phyloP scores from a whole-genome alignment of 2,888 invertebrate genomes.

The Acrocyrtus sp. region DNA sequence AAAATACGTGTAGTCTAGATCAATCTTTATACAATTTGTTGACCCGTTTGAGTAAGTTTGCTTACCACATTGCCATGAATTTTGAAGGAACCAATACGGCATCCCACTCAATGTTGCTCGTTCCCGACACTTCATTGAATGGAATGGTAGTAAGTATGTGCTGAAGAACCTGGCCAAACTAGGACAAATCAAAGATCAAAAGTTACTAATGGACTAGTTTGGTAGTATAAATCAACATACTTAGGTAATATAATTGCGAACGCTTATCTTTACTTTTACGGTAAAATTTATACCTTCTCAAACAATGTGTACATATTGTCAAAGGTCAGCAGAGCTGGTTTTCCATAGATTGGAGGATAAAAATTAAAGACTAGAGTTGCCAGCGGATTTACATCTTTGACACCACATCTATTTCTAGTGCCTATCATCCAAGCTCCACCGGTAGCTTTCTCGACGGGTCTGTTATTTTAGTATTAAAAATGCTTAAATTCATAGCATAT shows the following conservation, averaged over 20 bases:
- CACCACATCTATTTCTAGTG: constrained; percentile 77
- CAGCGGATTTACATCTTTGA: constrained; percentile 76
- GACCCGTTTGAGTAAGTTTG: too few relatives aligned
- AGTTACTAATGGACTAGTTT: neutral
- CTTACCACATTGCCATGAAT: constrained; percentile 81
- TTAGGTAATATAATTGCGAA: too few relatives aligned
- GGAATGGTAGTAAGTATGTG: constrained; percentile 84
- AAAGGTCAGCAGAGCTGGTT: constrained; percentile 79
- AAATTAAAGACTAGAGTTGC: constrained; percentile 87
- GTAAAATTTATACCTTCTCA: constrained; percentile 76
- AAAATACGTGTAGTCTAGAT: too few relatives aligned
- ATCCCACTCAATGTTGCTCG: constrained; percentile 94
- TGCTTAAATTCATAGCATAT: neutral
- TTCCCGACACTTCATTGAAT: constrained; percentile 85
- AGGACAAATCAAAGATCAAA: constrained; percentile 43
- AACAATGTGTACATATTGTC: constrained; percentile 82
- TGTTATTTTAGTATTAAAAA: constrained; percentile 33
- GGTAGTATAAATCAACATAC: neutral
- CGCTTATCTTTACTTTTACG: too few relatives aligned
- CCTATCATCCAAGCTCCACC: constrained; percentile 75
- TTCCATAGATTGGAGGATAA: constrained; percentile 72
- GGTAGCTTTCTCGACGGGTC: constrained; percentile 70
- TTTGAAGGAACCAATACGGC: constrained; percentile 84
- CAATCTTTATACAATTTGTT: too few relatives aligned
- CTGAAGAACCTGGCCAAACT: constrained; percentile 89